Conservation (phyloP, 2,113 vertebrate genomes). For the Alosa alosa region DNA sequence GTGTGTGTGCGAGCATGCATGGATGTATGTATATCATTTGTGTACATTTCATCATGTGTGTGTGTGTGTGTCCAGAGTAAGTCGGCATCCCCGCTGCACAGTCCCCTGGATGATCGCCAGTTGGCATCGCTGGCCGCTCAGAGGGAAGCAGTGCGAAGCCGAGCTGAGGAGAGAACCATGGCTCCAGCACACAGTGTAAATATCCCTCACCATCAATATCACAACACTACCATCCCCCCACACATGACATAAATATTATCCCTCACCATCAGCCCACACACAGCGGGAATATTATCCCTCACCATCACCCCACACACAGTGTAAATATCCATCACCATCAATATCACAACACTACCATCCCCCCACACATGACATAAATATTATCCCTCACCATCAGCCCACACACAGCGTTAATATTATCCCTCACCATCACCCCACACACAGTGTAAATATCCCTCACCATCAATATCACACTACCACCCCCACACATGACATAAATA, state of each 20-base stretch:
- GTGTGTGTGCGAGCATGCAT: not conserved
- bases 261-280: no score
- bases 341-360: no score
- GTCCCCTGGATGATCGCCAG: slow-evolving; percentile 40
- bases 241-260: not conserved
- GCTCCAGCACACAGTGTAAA: slow-evolving; percentile 38
- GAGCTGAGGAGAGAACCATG: slow-evolving; percentile 28
- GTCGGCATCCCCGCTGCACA: slow-evolving; percentile 25
- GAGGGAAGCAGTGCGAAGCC: slow-evolving; percentile 35
- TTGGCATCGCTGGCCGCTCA: slow-evolving; percentile 33
- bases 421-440: no score
- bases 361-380: not conserved
- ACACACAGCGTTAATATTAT: no score
- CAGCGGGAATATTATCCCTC: no score
- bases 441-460: no score
- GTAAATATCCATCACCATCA: no score
- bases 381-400: no score
- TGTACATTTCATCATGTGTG: not conserved
- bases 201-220: no score
- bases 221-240: no score
- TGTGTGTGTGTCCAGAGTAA: slow-evolving; percentile 38
- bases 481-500: not conserved
- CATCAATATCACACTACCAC: no score
- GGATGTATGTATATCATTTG: not conserved
- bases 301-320: no score